Evolutionary conservation across 2,797 vertebrate species (phyloP), one percentile per base, ranked within the genome.

Genomic region (Poeciliopsis paucimaculata): DNA sequence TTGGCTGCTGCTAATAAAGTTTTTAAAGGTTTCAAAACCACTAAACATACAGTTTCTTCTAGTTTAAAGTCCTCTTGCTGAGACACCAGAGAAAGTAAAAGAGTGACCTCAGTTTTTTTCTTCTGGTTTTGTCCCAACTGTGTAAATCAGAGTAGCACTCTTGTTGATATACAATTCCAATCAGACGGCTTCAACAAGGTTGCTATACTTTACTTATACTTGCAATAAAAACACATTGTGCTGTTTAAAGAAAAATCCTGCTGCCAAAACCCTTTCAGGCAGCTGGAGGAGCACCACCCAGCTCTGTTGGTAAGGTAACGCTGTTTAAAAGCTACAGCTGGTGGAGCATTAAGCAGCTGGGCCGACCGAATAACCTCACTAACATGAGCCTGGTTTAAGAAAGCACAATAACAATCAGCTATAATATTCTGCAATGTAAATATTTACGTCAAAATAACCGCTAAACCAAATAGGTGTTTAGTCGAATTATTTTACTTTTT

Each of bases 21-120:
- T 68, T 66, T 41, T 23, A 68, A 64, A 64, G 62, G 62, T 64
- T 36, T 36, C 31, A 20, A 64, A 64, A 64, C 62, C 62, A 64
- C 62, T 34, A 64, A 64, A 36, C 7, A 64, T 36, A 20, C 7
- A 64, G 16, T 55, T 36, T 36, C 60, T 16, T 34, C 31, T 34
- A 31, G 60, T 62, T 62, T 62, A 34, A 18, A 2, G 31, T 16
- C 31, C 60, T 64, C 23, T 68, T 41, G 41, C 4, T 39, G 64
- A 68, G 34, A 66, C 15, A 36, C 62, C 62, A 66, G 18, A 36
- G 18, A 66, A 66, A 39, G 31, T 23, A 10, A 8, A 6, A 62
- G 28, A 64, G 57, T 28, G 7, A 64, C 31, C 5, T 62, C 57
- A 18, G 57, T 6, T 64, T 36, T 18, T 16, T 45, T 18, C 8